Evolutionary conservation across 2,888 invertebrate genomes (phyloP), one percentile per base, ranked within the genome.

Genomic region (Tryphoninae sp.): DNA sequence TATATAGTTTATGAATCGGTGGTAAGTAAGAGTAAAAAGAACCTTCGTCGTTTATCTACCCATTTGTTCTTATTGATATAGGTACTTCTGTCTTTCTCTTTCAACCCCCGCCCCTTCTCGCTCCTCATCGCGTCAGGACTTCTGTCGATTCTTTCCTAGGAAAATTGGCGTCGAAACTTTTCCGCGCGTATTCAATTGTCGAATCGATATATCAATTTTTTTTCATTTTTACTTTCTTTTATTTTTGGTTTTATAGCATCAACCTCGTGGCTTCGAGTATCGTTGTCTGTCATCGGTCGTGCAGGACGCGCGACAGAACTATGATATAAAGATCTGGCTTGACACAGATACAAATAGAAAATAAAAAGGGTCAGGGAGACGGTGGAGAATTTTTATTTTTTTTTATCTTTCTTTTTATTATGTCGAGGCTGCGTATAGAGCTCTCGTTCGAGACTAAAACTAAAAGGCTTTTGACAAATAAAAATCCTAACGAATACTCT

Each of bases 381-480:
- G 19, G 45, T 2, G 33, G 19, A 45, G 45, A 67, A 19, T 55
- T 55, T 75, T 74, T 58, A 13, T 45, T 45, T 74, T 11, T 45
- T 45, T 45, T 2, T 33, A 4, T 33, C 6, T 33, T 1, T 23
- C 6, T 33, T 1, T 23, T 62, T 53, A 64, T 73, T 53, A 33
- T 33, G 33, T 74, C 26, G 26, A 65, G 65, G 65, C 59, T 59
- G 75, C 33, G 42, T 11, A 16, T 51, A 55, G 62, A 62, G 51
- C 42, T 26, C 23, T 74, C 55, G 64, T 55, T 65, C 16, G 64
- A 55, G 74, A 55, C 67, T 67, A 58, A 75, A 67, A 65, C 74
- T 42, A 67, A 75, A 75, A 75, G 22, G 59, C 67, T 67, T 75
- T 67, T 58, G 49, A 49, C 49, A 59, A 33, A 64, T 58, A 55